A percentile compares a stretch with the other conserved stretches of the same genome.
phyloP scores from a whole-genome alignment of 2,888 invertebrate species.

The Tiphia femorata region DNA sequence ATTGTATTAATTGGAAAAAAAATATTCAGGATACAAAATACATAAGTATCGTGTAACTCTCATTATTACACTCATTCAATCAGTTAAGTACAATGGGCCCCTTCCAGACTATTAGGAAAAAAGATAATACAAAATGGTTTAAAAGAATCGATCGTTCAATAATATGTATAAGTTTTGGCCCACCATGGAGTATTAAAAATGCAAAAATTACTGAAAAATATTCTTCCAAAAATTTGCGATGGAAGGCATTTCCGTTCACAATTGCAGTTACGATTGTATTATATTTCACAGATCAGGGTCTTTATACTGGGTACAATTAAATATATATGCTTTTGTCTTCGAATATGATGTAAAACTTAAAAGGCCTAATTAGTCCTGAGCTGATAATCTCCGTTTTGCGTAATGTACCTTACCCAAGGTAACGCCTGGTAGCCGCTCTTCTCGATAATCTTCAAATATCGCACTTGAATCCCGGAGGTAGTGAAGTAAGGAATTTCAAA shows the following conservation, averaged over 20 bases:
- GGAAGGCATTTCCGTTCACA: slow-evolving; percentile 2
- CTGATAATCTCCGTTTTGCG: slow-evolving; percentile 99
- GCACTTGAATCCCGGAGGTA: slow-evolving; percentile 96
- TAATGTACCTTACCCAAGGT: slow-evolving; percentile 99
- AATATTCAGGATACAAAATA: background rate
- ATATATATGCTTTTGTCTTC: background rate
- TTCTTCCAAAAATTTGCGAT: slow-evolving; percentile 11
- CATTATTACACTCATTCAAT: background rate
- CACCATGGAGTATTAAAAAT: slow-evolving; percentile 10
- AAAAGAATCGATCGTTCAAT: background rate
- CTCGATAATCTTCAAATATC: slow-evolving; percentile 97
- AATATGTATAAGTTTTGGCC: slow-evolving; percentile 11
- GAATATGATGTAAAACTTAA: slow-evolving; percentile 2
- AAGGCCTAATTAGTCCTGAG: slow-evolving; percentile 85
- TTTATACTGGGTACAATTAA: slow-evolving; percentile 3
- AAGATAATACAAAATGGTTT: slow-evolving; percentile 9
- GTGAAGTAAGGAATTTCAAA: slow-evolving; percentile 99
- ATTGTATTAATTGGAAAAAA: too few relatives aligned
- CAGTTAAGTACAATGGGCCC: slow-evolving; percentile 34
- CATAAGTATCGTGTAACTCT: background rate
- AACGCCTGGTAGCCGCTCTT: slow-evolving; percentile 99
- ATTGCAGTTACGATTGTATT: slow-evolving; percentile 5
- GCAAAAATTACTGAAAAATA: background rate
- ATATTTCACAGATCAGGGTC: slow-evolving; percentile 4
- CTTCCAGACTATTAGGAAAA: background rate